phyloP scores from a whole-genome alignment of 2,888 invertebrate species.

The Ornithoptera priamus region DNA sequence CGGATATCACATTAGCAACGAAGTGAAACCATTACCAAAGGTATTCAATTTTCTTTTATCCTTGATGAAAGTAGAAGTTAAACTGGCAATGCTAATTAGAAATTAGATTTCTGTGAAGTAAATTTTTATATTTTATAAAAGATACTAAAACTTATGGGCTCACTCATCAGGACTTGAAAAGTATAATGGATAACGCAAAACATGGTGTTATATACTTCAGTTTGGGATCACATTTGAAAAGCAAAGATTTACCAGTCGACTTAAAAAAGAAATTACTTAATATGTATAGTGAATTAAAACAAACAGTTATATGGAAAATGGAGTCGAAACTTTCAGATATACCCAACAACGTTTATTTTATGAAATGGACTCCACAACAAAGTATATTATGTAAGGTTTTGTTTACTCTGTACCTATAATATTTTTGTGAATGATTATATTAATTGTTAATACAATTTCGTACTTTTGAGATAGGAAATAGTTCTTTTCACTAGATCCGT shows the following conservation, averaged over 20 bases:
- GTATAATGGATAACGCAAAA: conserved; percentile 53
- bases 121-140: too few species aligned
- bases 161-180: conserved; percentile 49
- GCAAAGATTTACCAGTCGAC: conserved; percentile 50
- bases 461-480: too few species aligned
- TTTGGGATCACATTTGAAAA: conserved; percentile 60
- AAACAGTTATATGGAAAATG: conserved; percentile 66
- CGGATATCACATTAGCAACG: conserved; percentile 42
- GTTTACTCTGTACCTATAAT: too few species aligned
- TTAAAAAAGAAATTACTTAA: conserved; percentile 47
- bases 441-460: too few species aligned
- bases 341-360: conserved; percentile 53
- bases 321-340: conserved; percentile 1
- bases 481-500: too few species aligned
- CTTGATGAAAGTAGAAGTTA: too few species aligned
- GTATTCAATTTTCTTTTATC: conserved; percentile 30
- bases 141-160: too few species aligned
- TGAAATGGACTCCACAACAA: conserved; percentile 63
- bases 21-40: conserved; percentile 41
- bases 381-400: conserved; percentile 50
- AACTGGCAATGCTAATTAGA: too few species aligned
- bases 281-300: conserved; percentile 57
- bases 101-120: too few species aligned
- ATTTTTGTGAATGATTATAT: too few species aligned
- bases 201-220: conserved; percentile 71